A percentile compares a stretch with the other conserved stretches of the same genome.
phyloP scores from a whole-genome alignment of 2,113 vertebrate species.

The Coregonus clupeaformis region DNA sequence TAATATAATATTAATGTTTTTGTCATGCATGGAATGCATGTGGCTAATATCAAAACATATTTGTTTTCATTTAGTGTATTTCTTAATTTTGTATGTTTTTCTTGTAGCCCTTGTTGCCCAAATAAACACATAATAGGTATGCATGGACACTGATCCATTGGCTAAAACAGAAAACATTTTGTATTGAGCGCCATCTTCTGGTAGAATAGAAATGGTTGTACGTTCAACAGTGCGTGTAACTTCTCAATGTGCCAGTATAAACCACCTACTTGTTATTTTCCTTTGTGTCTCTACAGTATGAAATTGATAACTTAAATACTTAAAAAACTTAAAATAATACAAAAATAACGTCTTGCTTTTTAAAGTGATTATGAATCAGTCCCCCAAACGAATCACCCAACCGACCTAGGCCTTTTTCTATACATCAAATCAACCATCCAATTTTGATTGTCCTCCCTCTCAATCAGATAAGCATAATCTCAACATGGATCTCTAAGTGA shows the following conservation, averaged over 20 bases:
- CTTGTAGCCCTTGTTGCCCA: slow-evolving; percentile 66
- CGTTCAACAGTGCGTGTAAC: background rate
- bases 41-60: slow-evolving; percentile 22
- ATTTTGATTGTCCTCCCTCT: no score
- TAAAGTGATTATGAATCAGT: no score
- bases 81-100: slow-evolving; percentile 55
- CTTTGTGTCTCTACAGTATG: background rate
- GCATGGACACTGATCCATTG: background rate
- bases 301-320: no score
- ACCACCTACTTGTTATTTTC: background rate
- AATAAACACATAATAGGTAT: slow-evolving; percentile 67
- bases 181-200: slow-evolving; percentile 8
- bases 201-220: background rate
- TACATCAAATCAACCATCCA: no score
- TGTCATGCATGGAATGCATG: background rate
- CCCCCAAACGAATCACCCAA: no score
- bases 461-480: no score
- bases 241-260: background rate
- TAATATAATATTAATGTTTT: background rate
- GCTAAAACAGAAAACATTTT: background rate
- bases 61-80: slow-evolving; percentile 70
- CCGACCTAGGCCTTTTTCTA: no score
- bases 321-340: no score
- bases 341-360: no score
- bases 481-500: no score